Conservation (phyloP, 2,888 invertebrate species). For the Dione juno region DNA sequence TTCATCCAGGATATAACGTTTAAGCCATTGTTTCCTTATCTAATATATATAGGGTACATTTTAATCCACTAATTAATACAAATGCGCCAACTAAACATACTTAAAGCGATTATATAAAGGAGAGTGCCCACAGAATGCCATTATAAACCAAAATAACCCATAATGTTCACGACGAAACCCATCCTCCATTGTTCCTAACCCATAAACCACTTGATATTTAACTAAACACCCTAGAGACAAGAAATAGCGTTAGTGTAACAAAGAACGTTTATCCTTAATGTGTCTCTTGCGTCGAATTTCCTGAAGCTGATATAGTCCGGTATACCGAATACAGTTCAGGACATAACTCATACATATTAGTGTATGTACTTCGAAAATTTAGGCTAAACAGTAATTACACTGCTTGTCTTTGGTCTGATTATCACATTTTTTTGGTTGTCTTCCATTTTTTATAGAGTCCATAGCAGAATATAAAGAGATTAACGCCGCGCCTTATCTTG, state of each 20-base stretch:
- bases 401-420: no score
- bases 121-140: not conserved
- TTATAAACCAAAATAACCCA: slow-evolving; percentile 6
- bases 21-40: no score
- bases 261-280: slow-evolving; percentile 51
- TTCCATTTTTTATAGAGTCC: no score
- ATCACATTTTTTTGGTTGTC: no score
- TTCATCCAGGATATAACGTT: no score
- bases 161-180: slow-evolving; percentile 22
- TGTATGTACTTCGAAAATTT: slow-evolving; percentile 3
- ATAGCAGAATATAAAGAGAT: no score
- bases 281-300: slow-evolving; percentile 58
- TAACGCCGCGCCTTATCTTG: no score
- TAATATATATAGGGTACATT: no score
- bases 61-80: not conserved
- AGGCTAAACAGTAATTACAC: not conserved
- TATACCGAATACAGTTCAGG: not conserved
- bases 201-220: slow-evolving; percentile 35
- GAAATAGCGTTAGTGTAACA: slow-evolving; percentile 42
- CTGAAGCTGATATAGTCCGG: slow-evolving; percentile 33
- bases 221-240: slow-evolving; percentile 38
- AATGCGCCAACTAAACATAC: not conserved
- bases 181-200: slow-evolving; percentile 26
- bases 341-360: slow-evolving; percentile 3
- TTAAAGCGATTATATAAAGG: not conserved